Percentiles rank a stretch among this genome's conserved stretches.
Conservation (phyloP, 1,140 invertebrate species). For the Drosophila nebulosa region DNA sequence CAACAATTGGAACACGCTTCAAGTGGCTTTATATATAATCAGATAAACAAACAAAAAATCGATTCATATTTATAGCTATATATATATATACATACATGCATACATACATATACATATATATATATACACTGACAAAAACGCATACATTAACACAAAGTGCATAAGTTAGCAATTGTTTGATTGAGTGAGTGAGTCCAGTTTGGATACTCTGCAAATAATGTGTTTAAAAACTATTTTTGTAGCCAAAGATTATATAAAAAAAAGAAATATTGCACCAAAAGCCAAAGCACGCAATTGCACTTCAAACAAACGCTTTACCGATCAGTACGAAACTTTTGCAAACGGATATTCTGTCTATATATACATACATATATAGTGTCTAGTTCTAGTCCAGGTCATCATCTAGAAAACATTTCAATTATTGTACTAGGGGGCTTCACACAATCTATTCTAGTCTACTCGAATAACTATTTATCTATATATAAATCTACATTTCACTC, state of each 20-base stretch:
- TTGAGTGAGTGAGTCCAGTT: constrained; percentile 28
- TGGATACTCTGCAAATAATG: constrained; percentile 6
- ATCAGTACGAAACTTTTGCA: constrained; percentile 67
- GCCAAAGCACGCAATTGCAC: constrained; percentile 51
- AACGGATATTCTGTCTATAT: not conserved
- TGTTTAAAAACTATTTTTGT: constrained; percentile 63
- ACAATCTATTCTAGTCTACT: not conserved
- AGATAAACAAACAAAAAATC: constrained; percentile 44
- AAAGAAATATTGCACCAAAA: constrained; percentile 64
- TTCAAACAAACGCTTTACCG: constrained; percentile 65
- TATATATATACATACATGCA: constrained; percentile 36
- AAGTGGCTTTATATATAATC: constrained; percentile 68
- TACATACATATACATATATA: constrained; percentile 27
- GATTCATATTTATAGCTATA: constrained; percentile 60
- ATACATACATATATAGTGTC: too few relatives aligned
- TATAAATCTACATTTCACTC: constrained; percentile 15
- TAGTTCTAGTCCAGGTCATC: constrained; percentile 40
- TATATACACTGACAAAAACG: constrained; percentile 19
- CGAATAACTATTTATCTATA: constrained; percentile 18
- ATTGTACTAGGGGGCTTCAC: not conserved
- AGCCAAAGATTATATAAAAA: constrained; percentile 39
- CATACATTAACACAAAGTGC: constrained; percentile 7
- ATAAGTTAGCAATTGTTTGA: not conserved
- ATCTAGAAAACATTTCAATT: not conserved
- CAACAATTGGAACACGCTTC: constrained; percentile 19